These are phyloP conservation scores for Lissonota sp. DNA, from an alignment of 2,888 invertebrate species.

Conservation along the genomic window DNA sequence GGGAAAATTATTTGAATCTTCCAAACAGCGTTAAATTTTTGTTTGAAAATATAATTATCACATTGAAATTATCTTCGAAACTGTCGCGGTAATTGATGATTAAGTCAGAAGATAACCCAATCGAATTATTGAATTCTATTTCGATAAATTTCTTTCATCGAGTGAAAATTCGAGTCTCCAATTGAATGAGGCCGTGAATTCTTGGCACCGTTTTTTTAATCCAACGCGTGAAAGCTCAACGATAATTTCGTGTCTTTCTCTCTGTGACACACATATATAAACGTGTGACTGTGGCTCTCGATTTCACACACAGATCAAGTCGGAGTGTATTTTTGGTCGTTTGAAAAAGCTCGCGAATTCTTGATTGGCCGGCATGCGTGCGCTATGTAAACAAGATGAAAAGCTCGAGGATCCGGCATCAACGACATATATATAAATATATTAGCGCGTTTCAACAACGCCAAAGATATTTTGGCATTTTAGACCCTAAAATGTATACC, in stretches of 20 bases:
- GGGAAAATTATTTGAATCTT: background rate
- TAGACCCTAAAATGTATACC: background rate
- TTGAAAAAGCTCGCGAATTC: slow-evolving; percentile 31
- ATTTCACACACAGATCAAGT: background rate
- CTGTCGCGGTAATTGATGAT: no score
- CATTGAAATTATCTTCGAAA: no score
- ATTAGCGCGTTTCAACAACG: background rate
- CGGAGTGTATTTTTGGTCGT: slow-evolving; percentile 42
- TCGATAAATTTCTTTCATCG: background rate
- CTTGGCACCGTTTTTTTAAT: slow-evolving; percentile 22
- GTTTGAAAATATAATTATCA: no score
- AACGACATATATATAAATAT: background rate
- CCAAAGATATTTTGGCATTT: background rate
- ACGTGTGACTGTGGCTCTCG: slow-evolving; percentile 4
- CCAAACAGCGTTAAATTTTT: background rate
- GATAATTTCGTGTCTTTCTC: slow-evolving; percentile 14
- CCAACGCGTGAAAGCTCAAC: background rate
- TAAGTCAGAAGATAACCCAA: no score
- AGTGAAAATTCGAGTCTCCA: slow-evolving; percentile 7
- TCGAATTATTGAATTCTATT: background rate
- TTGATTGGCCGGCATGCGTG: slow-evolving; percentile 26
- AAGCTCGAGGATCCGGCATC: slow-evolving; percentile 2
- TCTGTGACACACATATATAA: background rate
- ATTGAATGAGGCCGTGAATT: slow-evolving; percentile 15
- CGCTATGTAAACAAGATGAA: slow-evolving; percentile 43